Evolutionary conservation across 2,888 invertebrate genomes (phyloP).

Genomic region (Strigamia transsilvanica): DNA sequence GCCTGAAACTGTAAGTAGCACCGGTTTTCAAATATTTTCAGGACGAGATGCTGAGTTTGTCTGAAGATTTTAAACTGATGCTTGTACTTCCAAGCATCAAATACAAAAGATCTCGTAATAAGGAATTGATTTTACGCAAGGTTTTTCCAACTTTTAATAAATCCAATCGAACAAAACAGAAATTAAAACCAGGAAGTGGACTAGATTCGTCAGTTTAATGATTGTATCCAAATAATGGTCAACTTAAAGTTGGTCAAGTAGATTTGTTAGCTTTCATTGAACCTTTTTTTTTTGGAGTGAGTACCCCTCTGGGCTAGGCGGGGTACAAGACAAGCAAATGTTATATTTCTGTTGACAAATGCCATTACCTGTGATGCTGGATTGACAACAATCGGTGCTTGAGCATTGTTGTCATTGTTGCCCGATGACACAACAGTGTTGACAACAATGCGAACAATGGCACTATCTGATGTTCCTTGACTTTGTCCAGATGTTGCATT

Average conservation of each 20-base stretch:
- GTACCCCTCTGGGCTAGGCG: not conserved
- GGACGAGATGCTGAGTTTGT: too few relatives aligned
- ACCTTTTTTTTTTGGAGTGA: not conserved
- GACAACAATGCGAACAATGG: constrained; percentile 50
- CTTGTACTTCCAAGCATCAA: too few relatives aligned
- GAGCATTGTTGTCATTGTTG: not conserved
- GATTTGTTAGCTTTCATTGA: not conserved
- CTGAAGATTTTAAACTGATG: too few relatives aligned
- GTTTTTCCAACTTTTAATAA: too few relatives aligned
- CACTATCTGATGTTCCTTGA: not conserved
- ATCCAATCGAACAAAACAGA: too few relatives aligned
- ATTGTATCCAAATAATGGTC: not conserved
- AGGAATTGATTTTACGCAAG: too few relatives aligned
- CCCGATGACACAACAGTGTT: constrained; percentile 52
- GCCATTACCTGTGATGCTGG: not conserved
- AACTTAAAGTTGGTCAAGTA: not conserved
- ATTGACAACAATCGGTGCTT: not conserved
- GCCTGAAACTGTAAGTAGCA: too few relatives aligned
- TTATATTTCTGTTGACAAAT: not conserved
- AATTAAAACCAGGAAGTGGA: too few relatives aligned
- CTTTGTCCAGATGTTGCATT: not conserved
- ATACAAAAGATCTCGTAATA: too few relatives aligned
- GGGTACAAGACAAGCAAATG: not conserved
- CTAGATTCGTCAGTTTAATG: not conserved
- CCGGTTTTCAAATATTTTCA: not conserved